Base-by-base conservation (phyloP, 2,888 invertebrate species). In the Thyatira batis region DNA sequence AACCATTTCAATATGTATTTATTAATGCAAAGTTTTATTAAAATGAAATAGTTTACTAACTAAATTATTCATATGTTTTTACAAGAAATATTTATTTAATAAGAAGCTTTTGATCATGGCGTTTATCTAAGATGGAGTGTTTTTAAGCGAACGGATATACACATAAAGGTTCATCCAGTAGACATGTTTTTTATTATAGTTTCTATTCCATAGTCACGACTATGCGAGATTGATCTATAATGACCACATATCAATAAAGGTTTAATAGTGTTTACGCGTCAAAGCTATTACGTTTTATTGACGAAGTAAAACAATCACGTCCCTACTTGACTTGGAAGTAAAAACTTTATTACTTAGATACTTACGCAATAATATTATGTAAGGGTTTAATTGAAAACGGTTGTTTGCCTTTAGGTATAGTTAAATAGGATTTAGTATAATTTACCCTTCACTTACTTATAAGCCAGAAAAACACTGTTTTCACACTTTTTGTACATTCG, bases 121-220 rank as follows among this genome's bases (percentile, higher is more conserved):
- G 3, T 23, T 6, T 23, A 4, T 4, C 3, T 4, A 3, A 23
- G 3, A 23, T 23, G 23, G 23, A 23, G 23, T 23, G 6, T 23
- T 23, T 23, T 3, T 6, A 23, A 3, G 23, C 23, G 23, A 6
- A 23, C 3, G 23, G 23, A 3, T 23, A 23, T 4, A 4, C 3
- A 3, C 23, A 23, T 6, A 23, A 6, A 23, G 23, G 23, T 6
- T 23, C 3, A 23, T 23, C 23, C 23, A 23, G 23, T 23, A 23
- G 23, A 23, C 23, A 23, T 6, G 6, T 6, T 23, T 23, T 23
- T 23, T 6, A 3, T 6, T 6, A 6, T 23, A 23, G 23, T 6
- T 17, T 17, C 39, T n/a, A 39, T 39, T 8, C 66, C 74, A 73
- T 76, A 76, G 77, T 84, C 86, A 85, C 84, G 85, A 85, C 73